Evolutionary conservation across 2,888 invertebrate species (phyloP), one percentile per base, ranked within the genome.

Genomic region (Limenitis camilla): DNA sequence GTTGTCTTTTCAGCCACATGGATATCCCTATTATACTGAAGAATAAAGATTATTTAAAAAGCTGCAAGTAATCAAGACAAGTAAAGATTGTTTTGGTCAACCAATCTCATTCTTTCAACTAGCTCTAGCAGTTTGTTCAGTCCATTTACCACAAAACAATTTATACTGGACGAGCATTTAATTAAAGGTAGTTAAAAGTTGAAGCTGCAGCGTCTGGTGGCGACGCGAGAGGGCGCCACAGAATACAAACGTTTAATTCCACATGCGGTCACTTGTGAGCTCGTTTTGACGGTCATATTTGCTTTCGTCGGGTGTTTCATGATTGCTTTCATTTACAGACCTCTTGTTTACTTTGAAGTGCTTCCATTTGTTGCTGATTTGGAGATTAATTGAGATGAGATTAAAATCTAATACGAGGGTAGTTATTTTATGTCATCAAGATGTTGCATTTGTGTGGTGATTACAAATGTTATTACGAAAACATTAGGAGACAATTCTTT

Each of bases 171-270:
- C n/a, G n/a, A n/a, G n/a, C n/a, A n/a, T n/a, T n/a, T n/a, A n/a
- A n/a, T n/a, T n/a, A n/a, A n/a, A n/a, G n/a, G n/a, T n/a, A n/a
- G n/a, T n/a, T n/a, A n/a, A n/a, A n/a, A n/a, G n/a, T n/a, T n/a
- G n/a, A n/a, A n/a, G n/a, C n/a, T n/a, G n/a, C n/a, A n/a, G n/a
- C n/a, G n/a, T n/a, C 61, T 64, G 63, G 31, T 55, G 49, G 53
- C 57, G 61, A 63, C 63, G 59, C 48, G 53, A 56, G 61, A 63
- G 63, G 59, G 49, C 52, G 43, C 66, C 68, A 53, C 68, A 69
- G 67, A 78, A 45, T 38, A 45, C 69, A 65, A 70, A 71, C 74
- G 66, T 74, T 78, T 76, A 70, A 78, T 78, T 76, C 74, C 57
- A 63, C 65, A 48, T 66, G 72, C 69, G 76, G 75, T 39, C 71